Percentiles rank a stretch among this genome's conserved stretches.
Evolutionary conservation across 2,888 invertebrate species (phyloP).

Genomic region (Bombylius major): DNA sequence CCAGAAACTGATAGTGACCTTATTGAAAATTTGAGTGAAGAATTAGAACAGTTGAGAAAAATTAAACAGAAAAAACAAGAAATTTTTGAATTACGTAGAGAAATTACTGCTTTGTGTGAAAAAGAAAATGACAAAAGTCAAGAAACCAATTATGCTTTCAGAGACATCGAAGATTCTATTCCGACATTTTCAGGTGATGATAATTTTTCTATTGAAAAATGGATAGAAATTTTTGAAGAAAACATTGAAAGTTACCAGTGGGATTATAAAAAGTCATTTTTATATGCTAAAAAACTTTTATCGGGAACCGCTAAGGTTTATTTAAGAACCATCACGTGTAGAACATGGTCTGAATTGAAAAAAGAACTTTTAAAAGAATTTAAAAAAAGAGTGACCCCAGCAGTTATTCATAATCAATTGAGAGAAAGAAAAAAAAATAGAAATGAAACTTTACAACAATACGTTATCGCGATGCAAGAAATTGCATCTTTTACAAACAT

Average conservation of each 20-base stretch:
- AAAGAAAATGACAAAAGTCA: too few species aligned
- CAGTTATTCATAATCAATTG: constrained; percentile 6
- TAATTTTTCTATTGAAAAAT: background rate
- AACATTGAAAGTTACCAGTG: background rate
- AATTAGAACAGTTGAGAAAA: too few species aligned
- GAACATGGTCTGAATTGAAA: constrained; percentile 5
- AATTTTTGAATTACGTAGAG: too few species aligned
- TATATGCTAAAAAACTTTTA: constrained; percentile 4
- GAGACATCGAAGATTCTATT: constrained; percentile 2
- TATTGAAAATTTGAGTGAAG: too few species aligned
- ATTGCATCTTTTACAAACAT: constrained; percentile 3
- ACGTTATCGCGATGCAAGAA: constrained; percentile 7
- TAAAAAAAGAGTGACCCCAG: constrained; percentile 3
- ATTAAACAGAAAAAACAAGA: too few species aligned
- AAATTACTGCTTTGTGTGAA: too few species aligned
- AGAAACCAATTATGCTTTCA: background rate
- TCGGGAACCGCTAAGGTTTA: constrained; percentile 9
- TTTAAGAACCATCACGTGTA: constrained; percentile 1
- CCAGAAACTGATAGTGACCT: too few species aligned
- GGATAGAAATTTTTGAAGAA: constrained; percentile 2
- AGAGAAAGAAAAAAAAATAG: constrained; percentile 2
- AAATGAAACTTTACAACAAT: constrained; percentile 8
- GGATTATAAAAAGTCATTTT: background rate
- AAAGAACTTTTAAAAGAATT: constrained; percentile 6
- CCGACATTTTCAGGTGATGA: background rate